Evolutionary conservation across 2,113 vertebrate species (phyloP), one percentile per base, ranked within the genome.

Genomic region (Pterocles orientalis): DNA sequence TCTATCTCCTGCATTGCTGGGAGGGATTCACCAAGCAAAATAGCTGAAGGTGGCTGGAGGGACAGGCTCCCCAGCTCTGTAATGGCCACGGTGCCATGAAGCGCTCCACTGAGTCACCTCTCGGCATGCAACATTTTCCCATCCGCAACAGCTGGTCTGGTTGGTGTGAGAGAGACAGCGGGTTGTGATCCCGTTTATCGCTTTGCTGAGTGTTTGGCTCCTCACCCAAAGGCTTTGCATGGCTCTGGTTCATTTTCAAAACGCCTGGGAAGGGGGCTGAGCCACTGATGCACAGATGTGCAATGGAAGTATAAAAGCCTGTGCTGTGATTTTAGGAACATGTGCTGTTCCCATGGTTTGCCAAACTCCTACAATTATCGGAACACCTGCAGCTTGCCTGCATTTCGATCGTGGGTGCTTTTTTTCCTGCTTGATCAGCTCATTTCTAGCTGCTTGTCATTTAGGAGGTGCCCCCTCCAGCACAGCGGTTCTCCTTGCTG

Each of bases 361-460:
- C 86, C 92, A 29, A 34, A 86, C 82, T 88, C 53, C 90, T 39
- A 36, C 53, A 88, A 90, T 94, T 78, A 88, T 80, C 13, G 0
- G 54, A 78, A 80, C 83, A 95, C 93, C 90, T 95, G 88, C 94
- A 94, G 91, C 73, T 80, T 78, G 69, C 84, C 77, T 96, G 90
- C 56, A 93, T 13, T 70, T 85, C 21, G 53, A 20, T 62, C 82
- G 83, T 53, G 31, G 85, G 36, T 76, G 62, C 71, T 73, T 88
- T 82, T 71, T 23, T 23, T 14, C 39, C 61, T 86, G 51, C 85
- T 91, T 51, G 69, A 73, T 92, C 90, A 90, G 19, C 28, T 88
- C 14, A 2, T 71, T 92, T 91, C 57, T 53, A 89, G 95, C 88
- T 93, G 91, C 48, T 51, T 86, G 82, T 72, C 36, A 7, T 47